phyloP scores from a whole-genome alignment of 1,140 invertebrate genomes.

The Drosophila aff. region DNA sequence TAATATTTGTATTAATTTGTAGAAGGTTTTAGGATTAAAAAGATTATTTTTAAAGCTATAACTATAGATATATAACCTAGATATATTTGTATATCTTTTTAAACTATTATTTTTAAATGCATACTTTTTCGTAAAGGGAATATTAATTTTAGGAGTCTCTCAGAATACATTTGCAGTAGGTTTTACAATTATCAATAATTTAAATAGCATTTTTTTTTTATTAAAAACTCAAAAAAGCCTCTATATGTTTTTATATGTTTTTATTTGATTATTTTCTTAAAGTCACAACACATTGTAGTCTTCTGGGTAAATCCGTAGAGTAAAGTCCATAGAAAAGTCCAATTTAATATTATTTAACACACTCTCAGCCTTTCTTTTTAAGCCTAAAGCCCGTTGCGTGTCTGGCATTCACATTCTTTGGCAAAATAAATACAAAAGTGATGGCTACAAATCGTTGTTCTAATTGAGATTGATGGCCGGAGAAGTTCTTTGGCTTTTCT shows the following conservation, averaged over 20 bases:
- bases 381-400: conserved; percentile 12
- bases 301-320: too few species aligned
- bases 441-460: conserved; percentile 25
- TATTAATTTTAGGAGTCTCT: too few species aligned
- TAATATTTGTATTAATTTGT: too few species aligned
- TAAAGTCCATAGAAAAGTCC: background rate
- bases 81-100: too few species aligned
- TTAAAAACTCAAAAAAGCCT: too few species aligned
- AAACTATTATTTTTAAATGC: too few species aligned
- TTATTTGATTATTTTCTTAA: background rate
- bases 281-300: too few species aligned
- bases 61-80: too few species aligned
- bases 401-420: conserved; percentile 29
- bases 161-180: background rate
- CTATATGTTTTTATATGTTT: too few species aligned
- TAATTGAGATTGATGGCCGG: conserved; percentile 37
- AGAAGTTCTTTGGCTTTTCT: conserved; percentile 1
- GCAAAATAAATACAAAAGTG: conserved; percentile 22
- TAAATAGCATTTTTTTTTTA: too few species aligned
- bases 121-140: background rate
- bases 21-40: too few species aligned
- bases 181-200: background rate
- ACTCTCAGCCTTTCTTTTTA: background rate
- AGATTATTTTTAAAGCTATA: too few species aligned
- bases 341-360: background rate